Conservation (phyloP, 1,140 invertebrate genomes). For the Globodera ellingtonae region DNA sequence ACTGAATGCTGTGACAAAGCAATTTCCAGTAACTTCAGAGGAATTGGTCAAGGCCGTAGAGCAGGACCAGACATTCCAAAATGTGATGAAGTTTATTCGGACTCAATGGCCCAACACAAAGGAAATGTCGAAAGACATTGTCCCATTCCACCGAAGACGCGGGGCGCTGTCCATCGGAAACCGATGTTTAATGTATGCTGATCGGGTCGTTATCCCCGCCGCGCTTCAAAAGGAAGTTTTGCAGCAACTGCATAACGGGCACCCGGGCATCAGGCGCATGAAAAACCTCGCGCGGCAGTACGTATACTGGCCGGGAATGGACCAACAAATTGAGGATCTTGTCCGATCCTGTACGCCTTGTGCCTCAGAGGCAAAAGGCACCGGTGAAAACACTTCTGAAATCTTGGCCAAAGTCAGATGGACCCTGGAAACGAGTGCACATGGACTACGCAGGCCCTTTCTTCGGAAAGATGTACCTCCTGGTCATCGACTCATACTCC, state of each 20-base stretch:
- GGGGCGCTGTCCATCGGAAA: too few species aligned
- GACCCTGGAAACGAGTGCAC: slow-evolving; percentile 36
- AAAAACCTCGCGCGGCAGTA: neutral
- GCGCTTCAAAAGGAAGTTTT: neutral
- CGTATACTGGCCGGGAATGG: too few species aligned
- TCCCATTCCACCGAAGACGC: too few species aligned
- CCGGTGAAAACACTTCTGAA: neutral
- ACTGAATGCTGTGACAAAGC: too few species aligned
- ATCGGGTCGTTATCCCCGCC: slow-evolving; percentile 1
- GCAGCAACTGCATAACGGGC: neutral
- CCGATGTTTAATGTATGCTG: neutral
- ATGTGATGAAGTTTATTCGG: too few species aligned
- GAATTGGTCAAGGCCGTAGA: too few species aligned
- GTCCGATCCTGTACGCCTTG: neutral
- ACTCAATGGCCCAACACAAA: too few species aligned
- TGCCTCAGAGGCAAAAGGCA: neutral
- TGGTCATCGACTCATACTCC: too few species aligned
- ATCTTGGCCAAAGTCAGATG: too few species aligned
- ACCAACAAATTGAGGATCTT: neutral
- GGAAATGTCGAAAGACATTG: neutral
- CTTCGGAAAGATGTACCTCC: too few species aligned
- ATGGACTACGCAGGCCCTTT: slow-evolving; percentile 65
- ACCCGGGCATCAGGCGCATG: slow-evolving; percentile 6
- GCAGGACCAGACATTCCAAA: too few species aligned
- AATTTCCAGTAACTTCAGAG: too few species aligned